Evolutionary conservation across 53 echinoderm and acorn worm genomes (phyloP).

Genomic region (Crossaster papposus): DNA sequence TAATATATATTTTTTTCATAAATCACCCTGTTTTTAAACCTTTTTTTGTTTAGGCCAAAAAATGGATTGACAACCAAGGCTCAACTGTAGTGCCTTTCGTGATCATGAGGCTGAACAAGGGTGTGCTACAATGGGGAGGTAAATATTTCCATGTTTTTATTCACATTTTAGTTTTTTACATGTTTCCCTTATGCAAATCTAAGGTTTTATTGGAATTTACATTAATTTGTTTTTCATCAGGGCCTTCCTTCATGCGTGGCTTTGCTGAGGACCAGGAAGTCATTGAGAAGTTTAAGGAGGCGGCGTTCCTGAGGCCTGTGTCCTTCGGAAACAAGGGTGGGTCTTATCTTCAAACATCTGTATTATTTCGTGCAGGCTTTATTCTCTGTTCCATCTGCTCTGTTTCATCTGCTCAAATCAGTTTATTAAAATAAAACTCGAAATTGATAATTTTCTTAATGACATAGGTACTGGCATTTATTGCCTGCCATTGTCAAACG

Average conservation of each 20-base stretch:
- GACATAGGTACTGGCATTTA: not conserved
- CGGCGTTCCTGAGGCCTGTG: not conserved
- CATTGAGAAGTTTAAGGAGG: not conserved
- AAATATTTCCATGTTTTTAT: not conserved
- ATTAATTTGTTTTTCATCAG: not conserved
- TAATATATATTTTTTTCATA: too few relatives aligned
- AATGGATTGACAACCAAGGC: not conserved
- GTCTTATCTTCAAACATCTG: not conserved
- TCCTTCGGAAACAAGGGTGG: not conserved
- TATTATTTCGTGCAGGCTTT: not conserved
- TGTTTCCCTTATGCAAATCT: not conserved
- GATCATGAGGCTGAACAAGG: not conserved
- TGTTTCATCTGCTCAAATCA: too few relatives aligned
- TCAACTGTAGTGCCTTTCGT: not conserved
- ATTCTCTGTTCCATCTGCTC: too few relatives aligned
- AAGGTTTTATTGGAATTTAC: not conserved
- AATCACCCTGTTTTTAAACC: not conserved
- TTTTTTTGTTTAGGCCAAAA: slow-evolving; percentile 5
- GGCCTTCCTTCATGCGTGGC: slow-evolving; percentile 15
- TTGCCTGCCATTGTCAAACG: not conserved
- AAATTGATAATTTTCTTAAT: not conserved
- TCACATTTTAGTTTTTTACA: not conserved
- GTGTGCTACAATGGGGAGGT: not conserved
- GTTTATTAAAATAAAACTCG: not conserved
- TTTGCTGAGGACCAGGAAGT: slow-evolving; percentile 12